phyloP scores from a whole-genome alignment of 2,888 invertebrate genomes.

The Cerastoderma edule region DNA sequence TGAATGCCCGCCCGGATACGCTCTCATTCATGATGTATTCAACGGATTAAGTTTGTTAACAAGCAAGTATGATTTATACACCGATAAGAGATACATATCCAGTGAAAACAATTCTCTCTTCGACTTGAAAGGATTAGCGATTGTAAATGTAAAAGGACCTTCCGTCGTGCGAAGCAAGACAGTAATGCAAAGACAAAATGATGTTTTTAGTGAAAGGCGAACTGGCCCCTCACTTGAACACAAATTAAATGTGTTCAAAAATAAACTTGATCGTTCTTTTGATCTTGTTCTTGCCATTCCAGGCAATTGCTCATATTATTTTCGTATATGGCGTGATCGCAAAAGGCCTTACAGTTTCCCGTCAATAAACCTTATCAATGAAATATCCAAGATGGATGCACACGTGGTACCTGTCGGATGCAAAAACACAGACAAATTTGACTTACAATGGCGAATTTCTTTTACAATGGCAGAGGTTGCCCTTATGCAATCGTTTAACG shows the following conservation, averaged over 20 bases:
- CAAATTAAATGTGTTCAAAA: too few relatives aligned
- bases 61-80: too few relatives aligned
- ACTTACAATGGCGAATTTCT: constrained; percentile 33
- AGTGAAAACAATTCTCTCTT: too few relatives aligned
- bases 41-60: too few relatives aligned
- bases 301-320: background rate
- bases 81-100: too few relatives aligned
- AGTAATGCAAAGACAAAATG: background rate
- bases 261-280: too few relatives aligned
- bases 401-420: constrained; percentile 31
- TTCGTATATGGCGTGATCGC: background rate
- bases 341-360: background rate
- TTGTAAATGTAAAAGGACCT: too few relatives aligned
- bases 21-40: background rate
- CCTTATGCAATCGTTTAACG: constrained; percentile 26
- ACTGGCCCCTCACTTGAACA: background rate
- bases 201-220: background rate
- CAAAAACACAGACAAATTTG: background rate
- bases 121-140: too few relatives aligned
- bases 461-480: constrained; percentile 24
- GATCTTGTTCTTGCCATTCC: background rate
- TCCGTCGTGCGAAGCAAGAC: too few relatives aligned
- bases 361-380: background rate
- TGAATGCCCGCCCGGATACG: background rate
- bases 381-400: constrained; percentile 4